Evolutionary conservation across 2,888 invertebrate species (phyloP).

Genomic region (Drosophila neonasuta): DNA sequence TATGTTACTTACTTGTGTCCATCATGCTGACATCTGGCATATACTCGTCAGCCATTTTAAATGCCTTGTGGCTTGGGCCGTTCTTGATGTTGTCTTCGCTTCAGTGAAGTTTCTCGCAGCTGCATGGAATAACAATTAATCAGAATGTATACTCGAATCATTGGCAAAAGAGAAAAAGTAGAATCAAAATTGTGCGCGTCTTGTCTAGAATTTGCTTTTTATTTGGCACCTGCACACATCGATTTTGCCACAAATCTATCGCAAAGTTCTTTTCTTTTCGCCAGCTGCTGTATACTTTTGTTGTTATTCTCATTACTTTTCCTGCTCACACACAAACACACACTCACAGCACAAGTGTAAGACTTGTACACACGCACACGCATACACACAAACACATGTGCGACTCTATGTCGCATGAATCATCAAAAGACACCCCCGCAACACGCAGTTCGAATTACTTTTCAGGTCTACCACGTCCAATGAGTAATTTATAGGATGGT

Average conservation of each 20-base stretch:
- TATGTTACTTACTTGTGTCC: slow-evolving; percentile 81
- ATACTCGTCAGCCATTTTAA: slow-evolving; percentile 81
- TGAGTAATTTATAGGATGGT: slow-evolving; percentile 1
- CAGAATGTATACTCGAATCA: slow-evolving; percentile 19
- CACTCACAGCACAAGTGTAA: neutral
- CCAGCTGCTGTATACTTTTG: slow-evolving; percentile 52
- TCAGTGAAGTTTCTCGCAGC: slow-evolving; percentile 45
- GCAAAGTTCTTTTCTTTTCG: slow-evolving; percentile 23
- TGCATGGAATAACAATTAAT: slow-evolving; percentile 61
- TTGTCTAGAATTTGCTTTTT: slow-evolving; percentile 3
- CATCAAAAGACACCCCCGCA: slow-evolving; percentile 55
- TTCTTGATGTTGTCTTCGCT: slow-evolving; percentile 30
- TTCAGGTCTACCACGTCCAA: slow-evolving; percentile 14
- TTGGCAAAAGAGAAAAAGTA: neutral
- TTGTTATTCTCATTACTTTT: slow-evolving; percentile 67
- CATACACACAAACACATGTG: slow-evolving; percentile 16
- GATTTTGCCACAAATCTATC: slow-evolving; percentile 45
- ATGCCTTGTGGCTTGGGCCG: slow-evolving; percentile 56
- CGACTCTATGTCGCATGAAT: slow-evolving; percentile 60
- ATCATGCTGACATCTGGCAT: slow-evolving; percentile 80
- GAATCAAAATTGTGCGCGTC: neutral
- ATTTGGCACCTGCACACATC: slow-evolving; percentile 36
- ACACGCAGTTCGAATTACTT: slow-evolving; percentile 24
- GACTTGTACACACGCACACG: neutral
- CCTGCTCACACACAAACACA: slow-evolving; percentile 24